Percentiles rank a stretch among this genome's conserved stretches.
phyloP scores from a whole-genome alignment of 2,797 vertebrate genomes.

The Sebastes oblongus region DNA sequence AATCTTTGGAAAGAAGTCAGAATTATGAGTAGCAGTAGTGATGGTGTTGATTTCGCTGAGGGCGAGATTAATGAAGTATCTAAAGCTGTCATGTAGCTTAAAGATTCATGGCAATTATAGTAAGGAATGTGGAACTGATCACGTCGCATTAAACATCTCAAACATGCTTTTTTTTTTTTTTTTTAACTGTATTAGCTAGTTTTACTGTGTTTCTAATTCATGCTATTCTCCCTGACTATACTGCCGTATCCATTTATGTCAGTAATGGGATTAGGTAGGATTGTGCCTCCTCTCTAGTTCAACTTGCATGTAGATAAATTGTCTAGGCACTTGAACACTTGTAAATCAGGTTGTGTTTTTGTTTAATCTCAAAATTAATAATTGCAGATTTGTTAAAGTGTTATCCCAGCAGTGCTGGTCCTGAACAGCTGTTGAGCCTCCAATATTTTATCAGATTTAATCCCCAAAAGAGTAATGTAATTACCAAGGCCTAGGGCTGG shows the following conservation, averaged over 20 bases:
- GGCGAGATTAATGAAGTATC: constrained; percentile 6
- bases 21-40: not conserved
- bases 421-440: not conserved
- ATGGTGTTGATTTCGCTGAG: not conserved
- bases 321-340: not conserved
- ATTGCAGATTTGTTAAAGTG: not conserved
- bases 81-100: not conserved
- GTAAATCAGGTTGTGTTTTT: not conserved
- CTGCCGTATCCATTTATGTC: not conserved
- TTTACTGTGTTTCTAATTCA: not conserved
- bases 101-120: not conserved
- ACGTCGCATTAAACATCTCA: not conserved
- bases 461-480: not conserved
- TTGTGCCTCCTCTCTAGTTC: not conserved
- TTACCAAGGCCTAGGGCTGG: no score
- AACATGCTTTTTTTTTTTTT: not conserved
- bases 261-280: not conserved
- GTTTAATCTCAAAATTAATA: not conserved
- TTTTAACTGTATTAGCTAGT: not conserved
- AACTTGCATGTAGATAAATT: not conserved
- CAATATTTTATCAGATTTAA: not conserved
- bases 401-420: not conserved
- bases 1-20: constrained; percentile 15
- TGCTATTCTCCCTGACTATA: not conserved
- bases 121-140: not conserved